phyloP scores from a whole-genome alignment of 2,113 vertebrate genomes.

The Procavia capensis region DNA sequence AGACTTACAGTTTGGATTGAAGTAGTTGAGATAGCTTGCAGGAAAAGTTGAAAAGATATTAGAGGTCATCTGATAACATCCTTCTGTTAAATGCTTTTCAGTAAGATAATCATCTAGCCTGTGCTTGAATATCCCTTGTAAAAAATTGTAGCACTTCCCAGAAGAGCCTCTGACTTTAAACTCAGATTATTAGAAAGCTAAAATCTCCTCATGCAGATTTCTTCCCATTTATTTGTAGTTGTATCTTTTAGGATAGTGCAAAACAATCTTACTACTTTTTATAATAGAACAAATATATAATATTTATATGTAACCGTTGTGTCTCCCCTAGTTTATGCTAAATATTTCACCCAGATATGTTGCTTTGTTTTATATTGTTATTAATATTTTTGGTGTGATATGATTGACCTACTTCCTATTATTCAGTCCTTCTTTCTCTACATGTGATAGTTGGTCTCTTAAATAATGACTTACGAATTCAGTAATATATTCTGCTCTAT shows the following conservation, averaged over 20 bases:
- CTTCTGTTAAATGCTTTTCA: background rate
- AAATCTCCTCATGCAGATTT: background rate
- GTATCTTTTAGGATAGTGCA: background rate
- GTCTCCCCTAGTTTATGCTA: background rate
- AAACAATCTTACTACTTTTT: background rate
- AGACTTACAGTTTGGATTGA: background rate
- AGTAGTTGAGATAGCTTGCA: background rate
- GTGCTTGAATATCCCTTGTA: background rate
- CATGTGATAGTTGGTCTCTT: background rate
- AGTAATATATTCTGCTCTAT: background rate
- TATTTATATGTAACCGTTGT: background rate
- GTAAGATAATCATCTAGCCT: background rate
- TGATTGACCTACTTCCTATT: background rate
- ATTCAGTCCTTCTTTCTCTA: background rate
- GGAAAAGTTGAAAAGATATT: background rate
- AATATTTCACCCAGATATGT: background rate
- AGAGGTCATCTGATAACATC: background rate
- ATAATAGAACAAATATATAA: too few relatives aligned
- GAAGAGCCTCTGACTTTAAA: conserved; percentile 3
- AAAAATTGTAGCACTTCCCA: background rate
- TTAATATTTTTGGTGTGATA: background rate
- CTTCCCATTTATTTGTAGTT: background rate
- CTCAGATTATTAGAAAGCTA: background rate
- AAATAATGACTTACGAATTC: background rate
- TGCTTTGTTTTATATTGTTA: background rate